Evolutionary conservation across 2,888 invertebrate species (phyloP).

Genomic region (Cheilosia impressa): DNA sequence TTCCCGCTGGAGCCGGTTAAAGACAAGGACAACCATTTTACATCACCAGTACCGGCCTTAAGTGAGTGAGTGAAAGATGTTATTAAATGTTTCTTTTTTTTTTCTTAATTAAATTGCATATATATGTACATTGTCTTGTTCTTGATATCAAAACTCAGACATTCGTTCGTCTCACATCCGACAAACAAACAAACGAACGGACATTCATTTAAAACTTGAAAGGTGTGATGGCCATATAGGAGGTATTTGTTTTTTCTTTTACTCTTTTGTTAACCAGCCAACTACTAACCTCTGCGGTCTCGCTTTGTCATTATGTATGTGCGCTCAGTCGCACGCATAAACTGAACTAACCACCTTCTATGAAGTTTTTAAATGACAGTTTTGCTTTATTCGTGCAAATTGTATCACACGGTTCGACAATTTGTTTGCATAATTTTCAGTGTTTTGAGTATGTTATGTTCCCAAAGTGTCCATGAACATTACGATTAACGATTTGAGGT

Average conservation of each 20-base stretch:
- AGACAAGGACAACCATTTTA: conserved; percentile 24
- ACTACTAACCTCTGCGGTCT: no score
- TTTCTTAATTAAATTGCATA: not conserved
- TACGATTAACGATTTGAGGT: no score
- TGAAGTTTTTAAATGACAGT: no score
- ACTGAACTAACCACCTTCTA: not conserved
- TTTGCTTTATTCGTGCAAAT: conserved; percentile 8
- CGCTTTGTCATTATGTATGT: not conserved
- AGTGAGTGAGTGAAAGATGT: conserved; percentile 36
- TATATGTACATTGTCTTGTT: no score
- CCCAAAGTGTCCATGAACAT: no score
- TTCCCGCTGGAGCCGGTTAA: conserved; percentile 28
- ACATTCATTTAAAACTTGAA: no score
- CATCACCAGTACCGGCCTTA: conserved; percentile 31
- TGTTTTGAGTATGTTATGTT: no score
- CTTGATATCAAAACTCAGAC: no score
- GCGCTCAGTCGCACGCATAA: conserved; percentile 14
- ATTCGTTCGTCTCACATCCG: not conserved
- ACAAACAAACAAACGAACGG: no score
- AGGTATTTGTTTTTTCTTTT: not conserved
- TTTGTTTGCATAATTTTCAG: not conserved
- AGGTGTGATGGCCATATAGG: not conserved
- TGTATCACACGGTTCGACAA: not conserved
- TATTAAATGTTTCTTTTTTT: conserved; percentile 11
- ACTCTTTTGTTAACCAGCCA: not conserved